Evolutionary conservation across 2,113 vertebrate genomes (phyloP), one percentile per base, ranked within the genome.

Genomic region (Ornithorhynchus anatinus): DNA sequence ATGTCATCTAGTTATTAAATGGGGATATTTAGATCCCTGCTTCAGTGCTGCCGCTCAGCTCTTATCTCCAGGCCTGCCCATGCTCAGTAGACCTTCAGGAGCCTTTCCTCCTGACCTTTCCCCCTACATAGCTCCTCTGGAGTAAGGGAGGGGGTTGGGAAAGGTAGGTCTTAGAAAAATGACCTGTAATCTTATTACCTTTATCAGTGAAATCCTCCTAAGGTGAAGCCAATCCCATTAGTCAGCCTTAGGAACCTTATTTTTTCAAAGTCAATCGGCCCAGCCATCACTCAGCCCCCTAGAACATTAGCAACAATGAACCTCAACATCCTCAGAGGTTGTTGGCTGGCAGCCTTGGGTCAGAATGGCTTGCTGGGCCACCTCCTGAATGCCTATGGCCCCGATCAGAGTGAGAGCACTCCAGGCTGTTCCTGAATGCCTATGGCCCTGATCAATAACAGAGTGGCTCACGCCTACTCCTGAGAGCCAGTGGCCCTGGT

Each of bases 141-240:
- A 72, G 75, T 60, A 45, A 16, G 68, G 50, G 38, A 52, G n/a
- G n/a, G n/a, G n/a, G n/a, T n/a, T n/a, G n/a, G n/a, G n/a, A n/a
- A n/a, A n/a, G n/a, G n/a, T 37, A 51, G 13, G 47, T 50, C 72
- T 73, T 72, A 58, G 78, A 67, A n/a, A n/a, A 85, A 82, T 50
- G 40, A 68, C 31, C 69, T 23, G 42, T 72, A 81, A 88, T 77
- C 82, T 80, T 75, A 84, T 82, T 85, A 77, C 70, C 65, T 79
- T 84, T 80, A 80, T 87, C 86, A 87, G 66, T 69, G 72, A 79
- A 89, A 86, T 84, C 84, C 84, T 84, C 80, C 87, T 84, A 84
- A 75, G 78, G 81, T 72, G 61, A 65, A 85, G 83, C 78, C 86
- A 84, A 83, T 86, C 88, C 83, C 78, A 69, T 86, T 87, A 80